phyloP scores from a whole-genome alignment of 2,113 vertebrate genomes.

The Erinaceus europaeus region DNA sequence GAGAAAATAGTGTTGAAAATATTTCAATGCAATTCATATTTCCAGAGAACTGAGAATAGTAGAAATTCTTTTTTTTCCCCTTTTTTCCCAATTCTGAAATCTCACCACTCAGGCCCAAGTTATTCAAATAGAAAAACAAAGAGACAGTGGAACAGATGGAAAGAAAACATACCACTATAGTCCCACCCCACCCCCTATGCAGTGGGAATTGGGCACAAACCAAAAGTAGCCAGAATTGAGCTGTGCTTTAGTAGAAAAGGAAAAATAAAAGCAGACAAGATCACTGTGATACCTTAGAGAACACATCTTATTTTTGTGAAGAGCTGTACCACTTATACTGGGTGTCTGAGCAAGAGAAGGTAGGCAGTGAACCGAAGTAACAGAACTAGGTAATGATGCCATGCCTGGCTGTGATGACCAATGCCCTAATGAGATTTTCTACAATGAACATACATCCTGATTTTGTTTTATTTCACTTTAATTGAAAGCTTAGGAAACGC shows the following conservation, averaged over 20 bases:
- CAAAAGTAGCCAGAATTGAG: too few relatives aligned
- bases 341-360: not conserved
- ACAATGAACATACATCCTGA: slow-evolving; percentile 41
- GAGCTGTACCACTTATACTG: not conserved
- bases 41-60: not conserved
- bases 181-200: too few relatives aligned
- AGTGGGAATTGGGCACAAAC: too few relatives aligned
- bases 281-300: not conserved
- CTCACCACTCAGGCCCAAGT: too few relatives aligned
- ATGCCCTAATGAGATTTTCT: slow-evolving; percentile 65
- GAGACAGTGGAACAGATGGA: too few relatives aligned
- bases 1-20: not conserved
- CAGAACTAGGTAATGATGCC: not conserved
- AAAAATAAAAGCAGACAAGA: not conserved
- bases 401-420: slow-evolving; percentile 25
- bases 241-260: too few relatives aligned
- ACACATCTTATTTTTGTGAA: not conserved
- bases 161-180: too few relatives aligned
- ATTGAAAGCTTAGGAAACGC: slow-evolving; percentile 73
- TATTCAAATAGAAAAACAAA: not conserved
- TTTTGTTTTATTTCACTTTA: slow-evolving; percentile 76
- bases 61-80: not conserved
- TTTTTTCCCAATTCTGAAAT: not conserved
- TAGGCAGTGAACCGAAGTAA: not conserved
- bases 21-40: not conserved